Evolutionary conservation across 2,888 invertebrate species (phyloP).

Genomic region (Pachycephus smyrnensis): DNA sequence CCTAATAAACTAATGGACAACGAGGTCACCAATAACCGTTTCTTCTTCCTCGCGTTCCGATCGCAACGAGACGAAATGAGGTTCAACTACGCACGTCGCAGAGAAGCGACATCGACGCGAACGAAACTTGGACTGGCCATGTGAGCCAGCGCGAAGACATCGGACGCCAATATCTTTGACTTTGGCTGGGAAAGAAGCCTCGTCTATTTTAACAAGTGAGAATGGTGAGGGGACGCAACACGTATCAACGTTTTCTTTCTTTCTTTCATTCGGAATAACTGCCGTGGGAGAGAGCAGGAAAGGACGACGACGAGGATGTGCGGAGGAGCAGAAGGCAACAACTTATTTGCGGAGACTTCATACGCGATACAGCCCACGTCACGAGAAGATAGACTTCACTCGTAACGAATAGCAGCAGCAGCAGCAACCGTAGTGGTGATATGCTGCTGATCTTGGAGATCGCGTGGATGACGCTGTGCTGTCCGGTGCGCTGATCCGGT

Average conservation of each 20-base stretch:
- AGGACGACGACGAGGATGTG: constrained; percentile 22
- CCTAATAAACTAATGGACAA: no score
- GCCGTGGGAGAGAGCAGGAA: constrained; percentile 10
- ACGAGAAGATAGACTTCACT: not conserved
- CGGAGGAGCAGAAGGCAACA: constrained; percentile 16
- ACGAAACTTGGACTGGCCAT: constrained; percentile 52
- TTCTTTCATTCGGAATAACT: constrained; percentile 34
- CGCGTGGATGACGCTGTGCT: no score
- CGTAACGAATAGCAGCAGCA: no score
- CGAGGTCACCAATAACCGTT: no score
- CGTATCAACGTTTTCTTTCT: constrained; percentile 29
- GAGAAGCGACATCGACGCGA: constrained; percentile 46
- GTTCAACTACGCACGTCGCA: no score
- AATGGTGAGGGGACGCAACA: constrained; percentile 9
- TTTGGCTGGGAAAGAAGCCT: constrained; percentile 57
- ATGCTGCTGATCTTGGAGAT: no score
- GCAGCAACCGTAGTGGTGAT: no score
- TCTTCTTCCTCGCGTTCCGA: no score
- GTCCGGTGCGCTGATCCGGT: not conserved
- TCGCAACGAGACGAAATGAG: no score
- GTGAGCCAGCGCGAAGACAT: constrained; percentile 32
- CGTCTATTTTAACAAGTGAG: constrained; percentile 59
- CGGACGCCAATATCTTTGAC: constrained; percentile 56
- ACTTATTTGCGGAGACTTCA: constrained; percentile 48
- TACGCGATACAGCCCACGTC: not conserved